phyloP scores from a whole-genome alignment of 2,888 invertebrate genomes.

The Drosophila meridiana region DNA sequence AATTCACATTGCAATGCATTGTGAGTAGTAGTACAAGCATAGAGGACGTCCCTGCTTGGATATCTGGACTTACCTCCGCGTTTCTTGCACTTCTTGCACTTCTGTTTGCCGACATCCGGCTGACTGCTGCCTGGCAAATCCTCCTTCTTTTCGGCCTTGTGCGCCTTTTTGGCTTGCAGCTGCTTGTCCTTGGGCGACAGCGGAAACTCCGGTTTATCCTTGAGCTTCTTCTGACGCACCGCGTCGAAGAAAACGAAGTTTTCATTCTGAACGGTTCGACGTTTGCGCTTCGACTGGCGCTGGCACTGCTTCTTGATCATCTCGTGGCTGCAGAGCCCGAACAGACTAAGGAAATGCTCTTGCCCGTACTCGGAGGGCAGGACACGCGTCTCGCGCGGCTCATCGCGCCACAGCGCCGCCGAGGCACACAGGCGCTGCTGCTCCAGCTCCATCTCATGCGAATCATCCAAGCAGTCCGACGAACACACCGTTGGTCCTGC shows the following conservation, averaged over 20 bases:
- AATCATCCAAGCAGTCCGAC: conserved; percentile 75
- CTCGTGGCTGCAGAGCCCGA: conserved; percentile 81
- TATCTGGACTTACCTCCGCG: conserved; percentile 45
- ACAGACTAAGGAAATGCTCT: conserved; percentile 81
- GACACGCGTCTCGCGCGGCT: conserved; percentile 70
- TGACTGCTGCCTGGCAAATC: conserved; percentile 15
- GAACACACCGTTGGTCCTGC: conserved; percentile 4
- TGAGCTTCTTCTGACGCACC: conserved; percentile 77
- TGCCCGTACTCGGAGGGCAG: conserved; percentile 77
- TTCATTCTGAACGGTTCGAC: conserved; percentile 83
- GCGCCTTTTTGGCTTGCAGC: conserved; percentile 69
- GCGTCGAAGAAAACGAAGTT: conserved; percentile 81
- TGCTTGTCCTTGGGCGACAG: conserved; percentile 83
- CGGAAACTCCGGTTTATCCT: conserved; percentile 76
- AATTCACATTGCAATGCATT: too few relatives aligned
- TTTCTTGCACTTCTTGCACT: conserved; percentile 81
- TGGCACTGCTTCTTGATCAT: conserved; percentile 79
- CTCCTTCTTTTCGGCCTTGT: conserved; percentile 53
- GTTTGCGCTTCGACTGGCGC: conserved; percentile 83
- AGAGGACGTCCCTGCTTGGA: not conserved
- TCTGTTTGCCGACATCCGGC: conserved; percentile 48
- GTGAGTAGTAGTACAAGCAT: not conserved
- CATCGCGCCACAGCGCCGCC: conserved; percentile 74
- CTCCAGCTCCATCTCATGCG: conserved; percentile 67
- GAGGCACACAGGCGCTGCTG: conserved; percentile 60